phyloP scores from a whole-genome alignment of 2,888 invertebrate species.

The Pinctada fucata region DNA sequence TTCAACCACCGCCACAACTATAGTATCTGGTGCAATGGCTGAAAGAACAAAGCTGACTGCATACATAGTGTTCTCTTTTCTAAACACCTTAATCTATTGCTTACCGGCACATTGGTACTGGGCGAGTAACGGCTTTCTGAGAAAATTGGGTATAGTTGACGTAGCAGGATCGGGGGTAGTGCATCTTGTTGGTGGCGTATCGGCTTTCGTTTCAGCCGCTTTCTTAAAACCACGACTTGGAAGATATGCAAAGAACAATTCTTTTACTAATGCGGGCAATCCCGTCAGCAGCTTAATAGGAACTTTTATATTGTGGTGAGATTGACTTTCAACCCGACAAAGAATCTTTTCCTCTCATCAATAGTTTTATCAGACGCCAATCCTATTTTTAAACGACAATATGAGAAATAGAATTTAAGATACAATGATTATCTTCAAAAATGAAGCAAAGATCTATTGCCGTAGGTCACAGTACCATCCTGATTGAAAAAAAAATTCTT shows the following conservation, averaged over 20 bases:
- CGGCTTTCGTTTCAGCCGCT: constrained; percentile 71
- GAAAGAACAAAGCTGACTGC: constrained; percentile 72
- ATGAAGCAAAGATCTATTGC: too few species aligned
- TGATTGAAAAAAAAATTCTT: too few species aligned
- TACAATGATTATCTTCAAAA: too few species aligned
- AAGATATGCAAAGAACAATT: constrained; percentile 58
- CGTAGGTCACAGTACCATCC: too few species aligned
- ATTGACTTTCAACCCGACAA: too few species aligned
- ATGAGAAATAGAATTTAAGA: too few species aligned
- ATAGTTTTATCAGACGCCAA: too few species aligned
- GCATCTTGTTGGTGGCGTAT: constrained; percentile 73
- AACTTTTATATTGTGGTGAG: constrained; percentile 74
- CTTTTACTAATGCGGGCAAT: constrained; percentile 59
- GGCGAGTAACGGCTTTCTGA: constrained; percentile 70
- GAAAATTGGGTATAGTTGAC: constrained; percentile 57
- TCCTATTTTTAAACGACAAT: too few species aligned
- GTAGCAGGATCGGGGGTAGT: constrained; percentile 76
- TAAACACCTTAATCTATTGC: constrained; percentile 72
- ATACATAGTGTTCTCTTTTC: constrained; percentile 71
- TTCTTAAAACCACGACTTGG: constrained; percentile 70
- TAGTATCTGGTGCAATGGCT: constrained; percentile 75
- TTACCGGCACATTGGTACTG: constrained; percentile 78
- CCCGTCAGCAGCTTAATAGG: constrained; percentile 72
- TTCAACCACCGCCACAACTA: constrained; percentile 72
- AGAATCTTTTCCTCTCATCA: too few species aligned